Conservation (phyloP, 2,113 vertebrate species). For the Cinclus cinclus region DNA sequence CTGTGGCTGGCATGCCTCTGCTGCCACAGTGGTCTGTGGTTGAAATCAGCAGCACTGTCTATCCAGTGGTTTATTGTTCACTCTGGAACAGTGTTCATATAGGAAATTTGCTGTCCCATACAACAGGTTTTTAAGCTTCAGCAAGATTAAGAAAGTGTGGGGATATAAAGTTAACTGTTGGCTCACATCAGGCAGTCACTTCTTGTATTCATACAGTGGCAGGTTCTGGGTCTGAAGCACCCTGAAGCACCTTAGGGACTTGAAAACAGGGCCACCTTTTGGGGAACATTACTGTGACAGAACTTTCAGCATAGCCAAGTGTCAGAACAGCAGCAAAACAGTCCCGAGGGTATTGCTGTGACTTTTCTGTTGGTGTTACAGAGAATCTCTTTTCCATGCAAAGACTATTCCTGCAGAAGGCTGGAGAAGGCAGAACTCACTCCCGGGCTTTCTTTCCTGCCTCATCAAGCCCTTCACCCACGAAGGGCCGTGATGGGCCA, state of each 20-base stretch:
- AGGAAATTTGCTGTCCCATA: not conserved
- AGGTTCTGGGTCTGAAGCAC: not conserved
- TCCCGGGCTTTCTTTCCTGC: rapidly evolving
- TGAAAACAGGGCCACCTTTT: not conserved
- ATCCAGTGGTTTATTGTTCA: not conserved
- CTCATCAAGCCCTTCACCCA: not conserved
- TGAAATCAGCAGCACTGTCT: not conserved
- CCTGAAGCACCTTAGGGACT: not conserved
- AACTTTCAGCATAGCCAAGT: not conserved
- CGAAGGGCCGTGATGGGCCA: not conserved
- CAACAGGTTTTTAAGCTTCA: not conserved
- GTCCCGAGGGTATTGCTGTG: rapidly evolving
- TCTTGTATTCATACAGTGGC: rapidly evolving
- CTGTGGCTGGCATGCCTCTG: not conserved
- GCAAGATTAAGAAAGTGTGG: not conserved
- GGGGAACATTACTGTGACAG: not conserved
- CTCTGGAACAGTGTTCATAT: not conserved
- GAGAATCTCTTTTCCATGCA: not conserved
- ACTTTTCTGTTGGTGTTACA: not conserved
- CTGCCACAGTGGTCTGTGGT: not conserved
- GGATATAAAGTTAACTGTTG: not conserved
- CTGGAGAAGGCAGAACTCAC: not conserved
- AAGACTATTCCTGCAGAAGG: not conserved
- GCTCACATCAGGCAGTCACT: not conserved
- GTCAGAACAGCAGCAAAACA: not conserved